Conservation (phyloP, 53 echinoderm and acorn worm genomes). For the Echinometra lucunter region DNA sequence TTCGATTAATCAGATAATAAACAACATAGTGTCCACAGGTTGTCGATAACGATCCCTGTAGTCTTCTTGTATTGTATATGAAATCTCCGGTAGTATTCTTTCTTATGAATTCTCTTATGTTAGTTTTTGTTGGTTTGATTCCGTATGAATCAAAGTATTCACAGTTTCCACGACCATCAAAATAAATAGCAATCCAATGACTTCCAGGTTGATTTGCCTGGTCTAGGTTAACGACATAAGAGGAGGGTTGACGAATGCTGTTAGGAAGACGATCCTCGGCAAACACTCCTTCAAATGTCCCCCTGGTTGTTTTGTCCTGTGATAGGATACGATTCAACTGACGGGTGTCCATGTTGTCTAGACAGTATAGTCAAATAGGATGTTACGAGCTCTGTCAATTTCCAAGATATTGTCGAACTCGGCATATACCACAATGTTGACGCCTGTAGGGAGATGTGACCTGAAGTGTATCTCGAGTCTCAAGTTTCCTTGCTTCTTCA, state of each 20-base stretch:
- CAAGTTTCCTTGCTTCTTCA: conserved; percentile 71
- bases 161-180: conserved; percentile 50
- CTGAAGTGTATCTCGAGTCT: conserved; percentile 71
- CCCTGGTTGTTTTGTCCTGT: neutral
- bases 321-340: conserved; percentile 37
- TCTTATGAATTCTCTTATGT: conserved; percentile 42
- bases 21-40: conserved; percentile 81
- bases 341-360: conserved; percentile 58
- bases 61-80: conserved; percentile 5
- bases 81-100: neutral
- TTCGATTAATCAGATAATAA: conserved; percentile 76
- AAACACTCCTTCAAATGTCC: conserved; percentile 59
- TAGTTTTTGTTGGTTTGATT: neutral
- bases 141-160: conserved; percentile 82
- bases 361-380: conserved; percentile 76
- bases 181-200: conserved; percentile 81
- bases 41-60: conserved; percentile 73
- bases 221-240: conserved; percentile 71
- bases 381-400: conserved; percentile 71
- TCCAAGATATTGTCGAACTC: conserved; percentile 78
- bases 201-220: conserved; percentile 69
- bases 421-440: conserved; percentile 76
- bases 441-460: neutral
- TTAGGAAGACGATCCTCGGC: conserved; percentile 52
- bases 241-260: conserved; percentile 50